Conservation (phyloP, 2,113 vertebrate species). For the Phaethornis superciliosus region DNA sequence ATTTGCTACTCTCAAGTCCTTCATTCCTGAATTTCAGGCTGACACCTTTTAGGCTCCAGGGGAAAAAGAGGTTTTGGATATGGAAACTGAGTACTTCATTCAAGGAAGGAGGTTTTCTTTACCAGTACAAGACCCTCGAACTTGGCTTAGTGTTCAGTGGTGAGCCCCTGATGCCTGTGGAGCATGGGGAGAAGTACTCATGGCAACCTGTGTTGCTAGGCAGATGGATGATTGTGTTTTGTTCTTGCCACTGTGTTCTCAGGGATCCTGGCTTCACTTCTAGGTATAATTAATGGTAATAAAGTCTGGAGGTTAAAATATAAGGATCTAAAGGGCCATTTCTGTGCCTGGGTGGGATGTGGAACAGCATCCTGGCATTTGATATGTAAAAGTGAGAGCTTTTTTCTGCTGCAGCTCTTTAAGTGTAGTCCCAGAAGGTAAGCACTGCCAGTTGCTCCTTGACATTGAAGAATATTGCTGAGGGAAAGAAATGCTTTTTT, state of each 20-base stretch:
- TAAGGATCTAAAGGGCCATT: constrained; percentile 44
- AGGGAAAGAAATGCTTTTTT: constrained; percentile 21
- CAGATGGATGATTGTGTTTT: constrained; percentile 67
- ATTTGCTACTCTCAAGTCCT: neutral
- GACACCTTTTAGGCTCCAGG: neutral
- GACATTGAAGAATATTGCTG: constrained; percentile 42
- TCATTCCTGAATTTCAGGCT: neutral
- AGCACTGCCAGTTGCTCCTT: constrained; percentile 3
- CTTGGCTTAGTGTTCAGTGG: neutral
- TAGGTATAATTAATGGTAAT: constrained; percentile 64
- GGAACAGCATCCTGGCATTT: neutral
- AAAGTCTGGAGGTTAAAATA: constrained; percentile 58
- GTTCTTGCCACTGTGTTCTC: constrained; percentile 46
- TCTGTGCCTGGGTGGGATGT: neutral
- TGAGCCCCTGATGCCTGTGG: neutral
- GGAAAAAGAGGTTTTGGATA: neutral
- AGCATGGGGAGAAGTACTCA: neutral
- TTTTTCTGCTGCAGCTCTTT: constrained; percentile 13
- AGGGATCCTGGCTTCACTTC: constrained; percentile 43
- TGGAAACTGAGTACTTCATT: neutral
- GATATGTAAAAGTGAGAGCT: neutral
- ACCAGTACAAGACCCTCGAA: neutral
- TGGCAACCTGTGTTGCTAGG: constrained; percentile 67
- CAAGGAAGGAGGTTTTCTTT: neutral
- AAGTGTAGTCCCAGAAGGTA: neutral